Evolutionary conservation across 1,140 invertebrate species (phyloP), one percentile per base, ranked within the genome.

Genomic region (Aradophagus sp.): DNA sequence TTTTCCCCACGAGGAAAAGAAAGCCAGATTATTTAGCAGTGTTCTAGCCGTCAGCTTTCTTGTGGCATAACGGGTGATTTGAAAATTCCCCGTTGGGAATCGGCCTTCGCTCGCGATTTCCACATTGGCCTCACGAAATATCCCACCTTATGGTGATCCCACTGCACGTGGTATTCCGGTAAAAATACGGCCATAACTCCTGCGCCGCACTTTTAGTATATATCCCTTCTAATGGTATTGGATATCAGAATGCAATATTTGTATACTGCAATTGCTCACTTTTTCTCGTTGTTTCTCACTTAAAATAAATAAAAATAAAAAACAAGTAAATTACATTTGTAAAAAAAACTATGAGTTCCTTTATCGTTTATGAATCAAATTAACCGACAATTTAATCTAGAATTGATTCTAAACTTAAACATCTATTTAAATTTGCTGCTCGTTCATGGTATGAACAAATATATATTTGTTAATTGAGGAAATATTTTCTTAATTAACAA

Each of bases 101-200:
- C 27, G 38, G 42, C 36, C 56, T 58, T 20, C 61, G 31, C 52
- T 38, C 66, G 59, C 62, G 74, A 66, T 70, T 75, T 75, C 62
- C 62, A 75, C 70, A 75, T 74, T 75, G 73, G 70, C 39, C 77
- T 77, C 74, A 73, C 70, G 62, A 74, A 80, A 80, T 79, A 81
- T 81, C 78, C 80, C 75, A 76, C 79, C 80, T 81, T 81, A 81
- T 80, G 80, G 80, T 81, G 79, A 81, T 81, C 80, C 80, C 74
- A 77, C 69, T 75, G 67, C 70, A 72, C 66, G 69, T 66, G 55
- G 63, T 74, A 73, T 73, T 76, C 67, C 56, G 56, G 63, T 56
- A 62, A 65, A 76, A 76, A 70, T 76, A 76, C 66, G 47, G 61
- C 44, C 38, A 76, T 76, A 76, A 76, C 62, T 76, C 52, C 38